Evolutionary conservation across 1,140 invertebrate genomes (phyloP).

Genomic region (Drosophila pectinifera): DNA sequence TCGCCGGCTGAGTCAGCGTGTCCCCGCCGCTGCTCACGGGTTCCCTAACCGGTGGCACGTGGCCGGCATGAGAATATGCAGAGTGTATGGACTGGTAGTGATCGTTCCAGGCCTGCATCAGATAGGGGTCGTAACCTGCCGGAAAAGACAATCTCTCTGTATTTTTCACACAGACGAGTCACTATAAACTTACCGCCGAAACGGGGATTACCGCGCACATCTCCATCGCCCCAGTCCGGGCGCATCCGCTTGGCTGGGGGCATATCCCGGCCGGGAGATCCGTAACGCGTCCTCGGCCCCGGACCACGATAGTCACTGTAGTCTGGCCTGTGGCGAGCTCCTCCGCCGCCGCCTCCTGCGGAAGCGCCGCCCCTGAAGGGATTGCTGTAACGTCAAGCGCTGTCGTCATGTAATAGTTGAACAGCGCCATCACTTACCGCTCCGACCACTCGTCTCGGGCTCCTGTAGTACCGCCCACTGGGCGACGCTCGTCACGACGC

Average conservation of each 20-base stretch:
- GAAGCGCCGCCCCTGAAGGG: constrained; percentile 80
- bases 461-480: constrained; percentile 59
- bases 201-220: constrained; percentile 80
- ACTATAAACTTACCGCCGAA: constrained; percentile 80
- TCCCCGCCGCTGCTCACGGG: constrained; percentile 30
- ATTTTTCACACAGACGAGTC: too few species aligned
- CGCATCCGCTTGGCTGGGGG: constrained; percentile 93
- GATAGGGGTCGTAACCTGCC: constrained; percentile 77
- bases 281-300: constrained; percentile 87
- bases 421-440: constrained; percentile 80
- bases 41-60: constrained; percentile 52
- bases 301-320: constrained; percentile 90
- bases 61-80: constrained; percentile 77
- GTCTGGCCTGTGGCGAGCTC: constrained; percentile 87
- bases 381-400: constrained; percentile 61
- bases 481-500: constrained; percentile 88
- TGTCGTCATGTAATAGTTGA: constrained; percentile 11
- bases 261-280: constrained; percentile 91
- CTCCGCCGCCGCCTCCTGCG: constrained; percentile 74
- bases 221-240: constrained; percentile 89
- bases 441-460: constrained; percentile 92
- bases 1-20: constrained; percentile 91
- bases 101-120: constrained; percentile 82
- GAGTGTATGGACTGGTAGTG: constrained; percentile 84
- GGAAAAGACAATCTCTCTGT: not conserved